phyloP scores from a whole-genome alignment of 2,888 invertebrate species.

The Nysson spinosus region DNA sequence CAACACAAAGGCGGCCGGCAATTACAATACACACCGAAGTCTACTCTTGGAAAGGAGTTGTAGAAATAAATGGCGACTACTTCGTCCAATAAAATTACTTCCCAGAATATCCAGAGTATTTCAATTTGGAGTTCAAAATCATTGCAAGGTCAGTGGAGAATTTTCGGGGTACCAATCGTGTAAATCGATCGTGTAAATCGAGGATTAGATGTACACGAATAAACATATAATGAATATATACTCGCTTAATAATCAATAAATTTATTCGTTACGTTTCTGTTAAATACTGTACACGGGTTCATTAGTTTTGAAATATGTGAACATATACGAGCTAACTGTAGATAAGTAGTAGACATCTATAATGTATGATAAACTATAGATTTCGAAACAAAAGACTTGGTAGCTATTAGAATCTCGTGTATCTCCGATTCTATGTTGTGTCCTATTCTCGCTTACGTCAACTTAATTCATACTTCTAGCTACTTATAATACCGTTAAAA shows the following conservation, averaged over 20 bases:
- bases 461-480: conserved; percentile 4
- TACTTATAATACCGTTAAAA: conserved; percentile 15
- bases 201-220: not conserved
- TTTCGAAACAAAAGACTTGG: conserved; percentile 5
- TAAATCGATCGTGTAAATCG: no score
- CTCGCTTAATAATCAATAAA: conserved; percentile 56
- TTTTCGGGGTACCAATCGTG: no score
- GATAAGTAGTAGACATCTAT: conserved; percentile 54
- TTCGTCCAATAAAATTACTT: no score
- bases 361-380: conserved; percentile 29
- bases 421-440: conserved; percentile 9
- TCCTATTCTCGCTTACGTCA: conserved; percentile 11
- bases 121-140: no score
- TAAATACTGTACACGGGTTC: conserved; percentile 63
- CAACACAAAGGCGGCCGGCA: no score
- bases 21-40: no score
- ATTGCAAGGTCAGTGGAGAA: no score
- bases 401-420: not conserved
- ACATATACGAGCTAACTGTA: conserved; percentile 57
- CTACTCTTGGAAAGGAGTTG: no score
- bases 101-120: no score
- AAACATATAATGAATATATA: not conserved
- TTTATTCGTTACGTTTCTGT: conserved; percentile 57
- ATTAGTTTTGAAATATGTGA: conserved; percentile 44
- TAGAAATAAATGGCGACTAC: no score